Base-by-base conservation (phyloP, 2,113 vertebrate species). In the Pseudopipra pipra region DNA sequence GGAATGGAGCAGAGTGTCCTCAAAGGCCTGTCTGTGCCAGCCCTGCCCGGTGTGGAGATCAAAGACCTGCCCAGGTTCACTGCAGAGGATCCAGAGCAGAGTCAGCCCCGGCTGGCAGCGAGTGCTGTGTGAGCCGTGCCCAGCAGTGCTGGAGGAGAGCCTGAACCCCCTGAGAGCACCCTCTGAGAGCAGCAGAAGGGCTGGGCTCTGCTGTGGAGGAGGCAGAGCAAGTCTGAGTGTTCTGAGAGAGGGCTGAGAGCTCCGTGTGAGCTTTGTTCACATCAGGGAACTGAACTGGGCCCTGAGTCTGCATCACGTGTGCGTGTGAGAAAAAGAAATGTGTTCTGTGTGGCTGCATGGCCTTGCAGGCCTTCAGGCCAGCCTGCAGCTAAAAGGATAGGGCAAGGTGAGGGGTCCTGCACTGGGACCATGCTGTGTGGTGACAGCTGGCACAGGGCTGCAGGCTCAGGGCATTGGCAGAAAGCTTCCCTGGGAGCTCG, bases 291-390 rank as follows among this genome's bases (percentile, higher is more conserved):
- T 62, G 54, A 22, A 3, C 4, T 5, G n/a, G 59, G 59, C 27
- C 27, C 68, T 8, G 20, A 33, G 44, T 4, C 18, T 10, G 35
- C 25, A 0, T 15, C 27, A 1, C 12, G 0, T 2, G n/a, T 17
- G 74, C 4, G 3, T 14, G 27, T 17, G 58, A 67, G 70, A 17
- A 8, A 37, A 33, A 51, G 5, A n/a, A 1, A 8, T 19, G 1
- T 11, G 7, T 10, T 52, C 37, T 23, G 11, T 59, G 44, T 20
- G 44, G 24, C 71, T 23, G 31, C 37, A 0, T 33, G 70, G 31
- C 51, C 30, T 14, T 46, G 74, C 74, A 54, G 55, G 39, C 74
- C 24, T n/a, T 8, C 56, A 25, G 25, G 61, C 14, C 25, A 4
- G 12, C 13, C 41, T 62, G 73, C 51, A 61, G 59, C 68, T 9